Conservation (phyloP, 2,113 vertebrate genomes). For the Mustelus asterias region DNA sequence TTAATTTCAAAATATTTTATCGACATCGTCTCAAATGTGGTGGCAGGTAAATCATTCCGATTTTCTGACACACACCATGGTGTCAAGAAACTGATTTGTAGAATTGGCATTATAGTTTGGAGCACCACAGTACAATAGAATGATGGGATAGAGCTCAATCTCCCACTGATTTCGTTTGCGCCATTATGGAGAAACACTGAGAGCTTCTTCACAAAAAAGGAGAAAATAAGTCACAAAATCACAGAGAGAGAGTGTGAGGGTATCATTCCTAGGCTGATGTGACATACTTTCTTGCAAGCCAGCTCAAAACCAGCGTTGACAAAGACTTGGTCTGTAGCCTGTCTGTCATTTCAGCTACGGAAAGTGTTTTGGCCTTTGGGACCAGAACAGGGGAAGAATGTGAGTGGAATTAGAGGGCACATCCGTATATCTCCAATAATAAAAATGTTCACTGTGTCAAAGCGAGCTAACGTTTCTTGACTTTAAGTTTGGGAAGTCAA, state of each 20-base stretch:
- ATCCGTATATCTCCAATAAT: neutral
- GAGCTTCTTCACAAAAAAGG: neutral
- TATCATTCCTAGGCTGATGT: neutral
- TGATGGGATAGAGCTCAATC: neutral
- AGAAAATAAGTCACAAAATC: neutral
- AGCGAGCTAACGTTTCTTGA: too few species aligned
- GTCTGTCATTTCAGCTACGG: neutral
- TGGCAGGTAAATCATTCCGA: neutral
- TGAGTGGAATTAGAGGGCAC: neutral
- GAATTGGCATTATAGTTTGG: neutral
- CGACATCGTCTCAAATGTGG: neutral
- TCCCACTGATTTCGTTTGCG: neutral
- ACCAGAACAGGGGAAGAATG: neutral
- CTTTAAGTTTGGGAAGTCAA: neutral
- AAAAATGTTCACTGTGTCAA: neutral
- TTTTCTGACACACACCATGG: neutral
- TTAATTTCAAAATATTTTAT: neutral
- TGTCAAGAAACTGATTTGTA: neutral
- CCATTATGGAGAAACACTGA: too few species aligned
- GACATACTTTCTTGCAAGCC: neutral
- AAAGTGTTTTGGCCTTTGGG: neutral
- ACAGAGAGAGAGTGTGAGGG: neutral
- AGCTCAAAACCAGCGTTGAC: neutral
- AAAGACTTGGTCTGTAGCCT: neutral
- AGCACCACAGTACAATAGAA: neutral